Evolutionary conservation across 2,888 invertebrate species (phyloP).

Genomic region (Ypsolopha scabrella): DNA sequence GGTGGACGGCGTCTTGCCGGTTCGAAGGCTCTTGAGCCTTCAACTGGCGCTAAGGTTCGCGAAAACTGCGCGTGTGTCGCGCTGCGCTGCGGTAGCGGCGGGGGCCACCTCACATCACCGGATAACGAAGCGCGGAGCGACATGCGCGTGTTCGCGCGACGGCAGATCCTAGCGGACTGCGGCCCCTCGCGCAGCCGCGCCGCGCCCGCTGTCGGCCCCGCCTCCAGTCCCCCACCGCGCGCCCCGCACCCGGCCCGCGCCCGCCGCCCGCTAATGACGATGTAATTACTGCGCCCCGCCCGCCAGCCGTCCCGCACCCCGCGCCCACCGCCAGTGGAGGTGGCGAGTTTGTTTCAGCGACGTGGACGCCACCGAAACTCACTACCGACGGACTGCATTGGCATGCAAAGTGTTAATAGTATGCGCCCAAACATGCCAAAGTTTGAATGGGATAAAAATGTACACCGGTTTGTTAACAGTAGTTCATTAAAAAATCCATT

Average conservation of each 20-base stretch:
- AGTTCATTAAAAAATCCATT: no score
- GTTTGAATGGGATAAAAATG: background rate
- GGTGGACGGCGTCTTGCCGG: slow-evolving; percentile 74
- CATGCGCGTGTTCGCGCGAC: slow-evolving; percentile 74
- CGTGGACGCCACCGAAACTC: slow-evolving; percentile 11
- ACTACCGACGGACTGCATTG: slow-evolving; percentile 12
- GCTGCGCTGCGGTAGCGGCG: slow-evolving; percentile 62
- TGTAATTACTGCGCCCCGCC: slow-evolving; percentile 11
- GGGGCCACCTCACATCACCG: slow-evolving; percentile 69
- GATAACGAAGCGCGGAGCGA: slow-evolving; percentile 47
- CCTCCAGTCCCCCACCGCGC: slow-evolving; percentile 42
- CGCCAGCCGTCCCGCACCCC: slow-evolving; percentile 21
- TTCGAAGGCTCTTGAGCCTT: slow-evolving; percentile 70
- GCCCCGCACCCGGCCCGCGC: slow-evolving; percentile 15
- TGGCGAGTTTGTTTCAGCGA: slow-evolving; percentile 7
- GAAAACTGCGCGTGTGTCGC: slow-evolving; percentile 61
- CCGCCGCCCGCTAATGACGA: slow-evolving; percentile 10
- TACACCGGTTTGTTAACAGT: no score
- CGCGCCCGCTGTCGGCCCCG: slow-evolving; percentile 51
- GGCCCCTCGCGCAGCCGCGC: slow-evolving; percentile 42
- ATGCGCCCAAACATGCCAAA: background rate
- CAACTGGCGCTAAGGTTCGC: slow-evolving; percentile 59
- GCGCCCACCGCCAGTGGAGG: slow-evolving; percentile 17
- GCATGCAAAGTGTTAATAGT: background rate
- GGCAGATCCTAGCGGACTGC: slow-evolving; percentile 65